These are phyloP conservation scores for Pemphredon lugubris DNA, from an alignment of 2,888 invertebrate species.

Conservation along the genomic window DNA sequence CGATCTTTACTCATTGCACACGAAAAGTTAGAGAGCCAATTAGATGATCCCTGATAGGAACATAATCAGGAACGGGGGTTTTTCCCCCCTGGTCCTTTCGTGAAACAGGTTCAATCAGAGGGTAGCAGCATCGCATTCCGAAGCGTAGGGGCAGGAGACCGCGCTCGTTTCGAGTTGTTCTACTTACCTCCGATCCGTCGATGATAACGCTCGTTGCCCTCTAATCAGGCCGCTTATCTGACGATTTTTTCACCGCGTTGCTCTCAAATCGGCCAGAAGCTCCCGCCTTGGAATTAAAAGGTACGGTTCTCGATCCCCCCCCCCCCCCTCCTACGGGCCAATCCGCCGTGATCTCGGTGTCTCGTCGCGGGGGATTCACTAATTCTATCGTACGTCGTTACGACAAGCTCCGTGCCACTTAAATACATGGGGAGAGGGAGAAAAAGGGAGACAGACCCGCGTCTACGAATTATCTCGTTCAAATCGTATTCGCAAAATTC, in stretches of 20 bases:
- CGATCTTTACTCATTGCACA: constrained; percentile 21
- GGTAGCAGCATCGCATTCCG: constrained; percentile 55
- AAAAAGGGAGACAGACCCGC: too few species aligned
- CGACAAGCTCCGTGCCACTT: constrained; percentile 13
- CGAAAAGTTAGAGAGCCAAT: constrained; percentile 50
- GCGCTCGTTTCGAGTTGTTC: constrained; percentile 49
- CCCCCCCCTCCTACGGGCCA: constrained; percentile 5
- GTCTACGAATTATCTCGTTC: too few species aligned
- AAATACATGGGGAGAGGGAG: too few species aligned
- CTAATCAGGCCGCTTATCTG: constrained; percentile 57
- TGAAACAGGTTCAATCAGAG: constrained; percentile 74
- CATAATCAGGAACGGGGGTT: constrained; percentile 74
- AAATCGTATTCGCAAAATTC: too few species aligned
- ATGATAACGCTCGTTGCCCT: constrained; percentile 52
- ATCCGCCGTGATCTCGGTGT: constrained; percentile 37
- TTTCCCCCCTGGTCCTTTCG: constrained; percentile 65
- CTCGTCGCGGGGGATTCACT: constrained; percentile 31
- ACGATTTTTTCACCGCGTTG: constrained; percentile 55
- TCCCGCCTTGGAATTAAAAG: constrained; percentile 48
- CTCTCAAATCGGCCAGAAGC: constrained; percentile 56
- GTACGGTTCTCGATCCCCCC: background rate
- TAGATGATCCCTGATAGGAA: constrained; percentile 60
- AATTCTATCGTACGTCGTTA: constrained; percentile 31
- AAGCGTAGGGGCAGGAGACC: constrained; percentile 5
- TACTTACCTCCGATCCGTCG: constrained; percentile 42